Conservation (phyloP, 1,140 invertebrate genomes). For the Drosophila nigromelanica region DNA sequence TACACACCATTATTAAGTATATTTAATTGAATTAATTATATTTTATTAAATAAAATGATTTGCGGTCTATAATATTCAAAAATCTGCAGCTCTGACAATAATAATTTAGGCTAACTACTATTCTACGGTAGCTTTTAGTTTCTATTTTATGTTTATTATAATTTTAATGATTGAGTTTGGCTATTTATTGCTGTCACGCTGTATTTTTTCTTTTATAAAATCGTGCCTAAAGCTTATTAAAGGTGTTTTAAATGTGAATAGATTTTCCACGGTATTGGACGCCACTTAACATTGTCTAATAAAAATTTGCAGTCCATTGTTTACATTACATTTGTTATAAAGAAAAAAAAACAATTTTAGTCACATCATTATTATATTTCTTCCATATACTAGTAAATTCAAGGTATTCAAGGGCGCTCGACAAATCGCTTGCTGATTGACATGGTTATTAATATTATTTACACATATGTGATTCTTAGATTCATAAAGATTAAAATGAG, state of each 20-base stretch:
- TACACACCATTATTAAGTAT: too few species aligned
- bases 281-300: constrained; percentile 39
- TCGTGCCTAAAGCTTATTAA: constrained; percentile 66
- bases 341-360: background rate
- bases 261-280: constrained; percentile 64
- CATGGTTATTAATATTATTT: background rate
- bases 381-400: background rate
- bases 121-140: background rate
- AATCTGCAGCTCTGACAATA: too few species aligned
- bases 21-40: too few species aligned
- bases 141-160: background rate
- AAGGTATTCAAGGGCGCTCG: constrained; percentile 4
- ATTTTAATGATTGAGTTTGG: background rate
- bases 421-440: constrained; percentile 9
- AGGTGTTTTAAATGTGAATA: constrained; percentile 64
- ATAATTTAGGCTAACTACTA: background rate
- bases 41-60: too few species aligned
- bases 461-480: constrained; percentile 18
- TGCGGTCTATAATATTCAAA: too few species aligned
- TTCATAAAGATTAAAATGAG: constrained; percentile 1
- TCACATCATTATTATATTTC: background rate
- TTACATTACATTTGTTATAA: constrained; percentile 1
- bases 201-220: constrained; percentile 37
- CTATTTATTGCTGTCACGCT: constrained; percentile 8
- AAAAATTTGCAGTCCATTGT: constrained; percentile 1